Conservation (phyloP, 2,888 invertebrate genomes). For the Amphimallon solstitiale region DNA sequence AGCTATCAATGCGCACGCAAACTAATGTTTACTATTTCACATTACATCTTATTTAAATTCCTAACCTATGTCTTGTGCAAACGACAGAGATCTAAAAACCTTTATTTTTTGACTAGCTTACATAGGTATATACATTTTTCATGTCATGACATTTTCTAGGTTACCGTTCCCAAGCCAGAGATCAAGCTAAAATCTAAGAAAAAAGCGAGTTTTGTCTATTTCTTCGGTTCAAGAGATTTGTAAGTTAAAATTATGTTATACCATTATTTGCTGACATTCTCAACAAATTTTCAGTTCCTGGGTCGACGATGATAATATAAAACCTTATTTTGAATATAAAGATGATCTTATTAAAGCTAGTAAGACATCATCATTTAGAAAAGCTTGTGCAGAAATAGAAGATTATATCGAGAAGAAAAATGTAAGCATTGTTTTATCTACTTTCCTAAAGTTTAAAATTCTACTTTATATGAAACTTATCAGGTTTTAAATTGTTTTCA, state of each 20-base stretch:
- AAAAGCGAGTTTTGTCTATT: slow-evolving; percentile 86
- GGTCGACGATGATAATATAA: slow-evolving; percentile 87
- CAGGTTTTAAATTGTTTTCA: no score
- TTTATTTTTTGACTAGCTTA: background rate
- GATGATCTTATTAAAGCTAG: slow-evolving; percentile 79
- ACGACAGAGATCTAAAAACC: no score
- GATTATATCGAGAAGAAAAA: slow-evolving; percentile 78
- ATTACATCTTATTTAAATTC: slow-evolving; percentile 17
- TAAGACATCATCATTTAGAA: slow-evolving; percentile 80
- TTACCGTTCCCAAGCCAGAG: slow-evolving; percentile 78
- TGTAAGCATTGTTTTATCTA: slow-evolving; percentile 60
- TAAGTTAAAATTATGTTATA: slow-evolving; percentile 69
- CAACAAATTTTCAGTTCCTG: slow-evolving; percentile 76
- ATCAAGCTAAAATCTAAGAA: slow-evolving; percentile 81
- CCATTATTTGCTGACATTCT: slow-evolving; percentile 56
- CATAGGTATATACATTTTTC: background rate
- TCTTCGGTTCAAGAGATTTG: slow-evolving; percentile 96
- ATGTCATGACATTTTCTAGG: slow-evolving; percentile 65
- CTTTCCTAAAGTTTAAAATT: no score
- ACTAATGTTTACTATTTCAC: slow-evolving; percentile 36
- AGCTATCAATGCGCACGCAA: slow-evolving; percentile 50
- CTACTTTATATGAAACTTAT: no score
- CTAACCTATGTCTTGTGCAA: slow-evolving; percentile 42
- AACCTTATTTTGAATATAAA: slow-evolving; percentile 83
- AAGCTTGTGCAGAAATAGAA: slow-evolving; percentile 83